Evolutionary conservation across 2,113 vertebrate genomes (phyloP).

Genomic region (Athene cunicularia): DNA sequence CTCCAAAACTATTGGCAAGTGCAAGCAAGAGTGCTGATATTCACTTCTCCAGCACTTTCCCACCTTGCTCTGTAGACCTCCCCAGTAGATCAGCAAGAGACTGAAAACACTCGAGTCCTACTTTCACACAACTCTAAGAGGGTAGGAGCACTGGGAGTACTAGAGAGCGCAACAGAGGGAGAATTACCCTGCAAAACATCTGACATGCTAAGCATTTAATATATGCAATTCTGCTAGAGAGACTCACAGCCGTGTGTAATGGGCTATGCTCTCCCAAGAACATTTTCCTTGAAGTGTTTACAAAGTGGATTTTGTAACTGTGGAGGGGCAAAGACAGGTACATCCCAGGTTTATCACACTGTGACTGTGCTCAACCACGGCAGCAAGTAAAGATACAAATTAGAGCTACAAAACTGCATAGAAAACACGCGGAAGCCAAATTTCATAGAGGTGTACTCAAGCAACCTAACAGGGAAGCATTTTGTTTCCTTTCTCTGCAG

Average conservation of each 20-base stretch:
- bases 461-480: fast-evolving
- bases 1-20: not conserved
- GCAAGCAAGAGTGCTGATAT: not conserved
- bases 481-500: not conserved
- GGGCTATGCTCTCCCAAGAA: not conserved
- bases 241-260: not conserved
- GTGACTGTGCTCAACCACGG: not conserved
- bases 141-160: not conserved
- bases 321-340: not conserved
- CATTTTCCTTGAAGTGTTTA: not conserved
- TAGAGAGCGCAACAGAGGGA: not conserved
- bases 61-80: not conserved
- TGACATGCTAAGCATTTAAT: not conserved
- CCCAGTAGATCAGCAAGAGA: not conserved
- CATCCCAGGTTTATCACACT: fast-evolving
- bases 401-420: fast-evolving
- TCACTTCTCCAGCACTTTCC: not conserved
- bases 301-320: not conserved
- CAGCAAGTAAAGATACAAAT: not conserved
- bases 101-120: not conserved
- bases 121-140: not conserved
- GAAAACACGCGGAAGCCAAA: not conserved
- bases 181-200: not conserved
- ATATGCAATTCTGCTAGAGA: not conserved
- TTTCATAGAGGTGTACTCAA: not conserved